These are phyloP conservation scores for Leptogaster cylindrica DNA, from an alignment of 2,888 invertebrate genomes.

Conservation along the genomic window DNA sequence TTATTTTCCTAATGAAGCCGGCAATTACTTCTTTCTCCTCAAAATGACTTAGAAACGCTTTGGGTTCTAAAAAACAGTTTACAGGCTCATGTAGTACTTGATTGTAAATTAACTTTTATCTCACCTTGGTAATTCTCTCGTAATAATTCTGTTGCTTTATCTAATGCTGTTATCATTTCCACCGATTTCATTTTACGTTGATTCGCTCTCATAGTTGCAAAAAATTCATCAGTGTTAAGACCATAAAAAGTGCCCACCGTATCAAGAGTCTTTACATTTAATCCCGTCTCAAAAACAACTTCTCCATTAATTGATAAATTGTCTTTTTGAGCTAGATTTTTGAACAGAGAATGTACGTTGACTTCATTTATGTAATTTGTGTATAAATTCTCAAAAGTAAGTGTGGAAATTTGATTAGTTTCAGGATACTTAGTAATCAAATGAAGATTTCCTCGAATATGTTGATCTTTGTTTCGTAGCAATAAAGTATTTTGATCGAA, in stretches of 20 bases:
- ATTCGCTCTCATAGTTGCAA: constrained; percentile 47
- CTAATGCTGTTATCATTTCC: background rate
- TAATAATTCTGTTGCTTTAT: background rate
- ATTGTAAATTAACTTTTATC: background rate
- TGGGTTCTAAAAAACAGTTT: constrained; percentile 19
- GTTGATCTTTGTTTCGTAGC: constrained; percentile 53
- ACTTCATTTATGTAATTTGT: constrained; percentile 56
- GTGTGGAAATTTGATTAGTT: constrained; percentile 52
- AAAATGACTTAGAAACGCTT: constrained; percentile 53
- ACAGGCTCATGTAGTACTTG: background rate
- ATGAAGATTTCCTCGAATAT: constrained; percentile 51
- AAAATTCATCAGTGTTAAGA: constrained; percentile 21
- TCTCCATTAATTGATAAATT: constrained; percentile 46
- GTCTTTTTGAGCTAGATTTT: constrained; percentile 51
- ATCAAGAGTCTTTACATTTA: constrained; percentile 52
- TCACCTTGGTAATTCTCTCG: constrained; percentile 1
- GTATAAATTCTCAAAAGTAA: constrained; percentile 54
- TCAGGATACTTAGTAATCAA: constrained; percentile 51
- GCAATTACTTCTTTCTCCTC: constrained; percentile 53
- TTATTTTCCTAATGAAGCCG: constrained; percentile 49
- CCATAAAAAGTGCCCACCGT: constrained; percentile 42
- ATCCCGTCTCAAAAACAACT: constrained; percentile 53
- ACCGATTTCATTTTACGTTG: constrained; percentile 15
- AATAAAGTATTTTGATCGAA: constrained; percentile 61
- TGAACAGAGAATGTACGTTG: constrained; percentile 56